phyloP scores from a whole-genome alignment of 30 jellyfish, hydroid and myxozoan genomes.

The Hydractinia echinata region DNA sequence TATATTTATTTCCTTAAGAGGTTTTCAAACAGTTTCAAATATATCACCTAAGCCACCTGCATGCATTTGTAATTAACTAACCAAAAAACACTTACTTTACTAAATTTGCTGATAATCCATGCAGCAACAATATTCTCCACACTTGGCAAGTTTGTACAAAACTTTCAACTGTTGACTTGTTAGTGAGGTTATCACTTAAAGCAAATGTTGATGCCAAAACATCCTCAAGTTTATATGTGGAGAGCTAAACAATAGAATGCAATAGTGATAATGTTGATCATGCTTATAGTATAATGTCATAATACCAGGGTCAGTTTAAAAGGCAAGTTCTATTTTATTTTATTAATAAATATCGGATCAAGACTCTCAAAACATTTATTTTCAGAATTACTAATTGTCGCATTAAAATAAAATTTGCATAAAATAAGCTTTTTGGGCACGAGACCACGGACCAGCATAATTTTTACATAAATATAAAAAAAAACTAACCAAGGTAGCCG shows the following conservation, averaged over 20 bases:
- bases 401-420: too few relatives aligned
- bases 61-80: too few relatives aligned
- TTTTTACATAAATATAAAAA: neutral
- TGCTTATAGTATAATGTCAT: neutral
- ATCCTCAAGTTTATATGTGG: conserved; percentile 2
- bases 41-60: too few relatives aligned
- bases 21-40: too few relatives aligned
- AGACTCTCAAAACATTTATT: too few relatives aligned
- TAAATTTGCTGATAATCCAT: conserved; percentile 9
- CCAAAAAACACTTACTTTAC: neutral
- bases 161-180: neutral
- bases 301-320: too few relatives aligned
- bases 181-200: neutral
- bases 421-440: too few relatives aligned
- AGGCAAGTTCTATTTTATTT: too few relatives aligned
- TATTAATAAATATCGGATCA: too few relatives aligned
- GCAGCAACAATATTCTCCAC: conserved; percentile 23
- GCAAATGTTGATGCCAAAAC: neutral
- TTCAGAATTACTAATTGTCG: too few relatives aligned
- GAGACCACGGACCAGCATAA: too few relatives aligned
- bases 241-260: neutral
- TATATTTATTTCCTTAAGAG: too few relatives aligned
- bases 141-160: conserved; percentile 14
- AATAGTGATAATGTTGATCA: neutral
- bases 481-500: conserved; percentile 56